Evolutionary conservation across 2,797 vertebrate genomes (phyloP), one percentile per base, ranked within the genome.

Genomic region (Percopsis omiscomaycus): DNA sequence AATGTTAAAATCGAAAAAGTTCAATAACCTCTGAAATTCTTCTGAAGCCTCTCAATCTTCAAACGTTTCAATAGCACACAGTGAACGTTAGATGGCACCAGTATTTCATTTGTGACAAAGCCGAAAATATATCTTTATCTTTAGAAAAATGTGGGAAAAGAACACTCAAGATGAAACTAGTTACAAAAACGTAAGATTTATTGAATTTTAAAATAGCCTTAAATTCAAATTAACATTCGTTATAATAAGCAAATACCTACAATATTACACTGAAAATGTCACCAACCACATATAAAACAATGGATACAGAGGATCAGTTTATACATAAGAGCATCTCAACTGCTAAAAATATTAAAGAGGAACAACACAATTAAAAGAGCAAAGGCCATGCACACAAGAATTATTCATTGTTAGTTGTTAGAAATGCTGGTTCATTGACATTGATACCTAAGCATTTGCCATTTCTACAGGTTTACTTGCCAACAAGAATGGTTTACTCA

Each of bases 151-250:
- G 3, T 2, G 14, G 13, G 14, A 14, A 55, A 37, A 75, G 55
- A 16, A 67, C 73, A 59, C 4, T 22, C 16, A 56, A 37, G 10
- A 1, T 3, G 5, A 56, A 71, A 81, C 58, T 9, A 16, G 11
- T 60, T 87, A 86, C 28, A 64, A 88, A 88, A 86, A 68, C n/a
- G 15, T 29, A 14, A 75, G 78, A 82, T 92, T 92, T 92, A 92
- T 91, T 92, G 74, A 87, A 83, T 55, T 84, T 85, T 79, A 88
- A 90, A 90, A 90, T 81, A 86, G 73, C 84, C 84, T 85, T 80
- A 80, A 88, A 84, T 77, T 85, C 80, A 79, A 90, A 80, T 79
- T 82, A 78, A 88, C 86, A 87, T 87, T 88, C 77, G 84, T 78
- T 77, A 75, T 75, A 29, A 53, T 53, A 84, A 82, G 86, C 82